Base-by-base conservation (phyloP, 2,888 invertebrate genomes). In the Calliphora vomitoria region DNA sequence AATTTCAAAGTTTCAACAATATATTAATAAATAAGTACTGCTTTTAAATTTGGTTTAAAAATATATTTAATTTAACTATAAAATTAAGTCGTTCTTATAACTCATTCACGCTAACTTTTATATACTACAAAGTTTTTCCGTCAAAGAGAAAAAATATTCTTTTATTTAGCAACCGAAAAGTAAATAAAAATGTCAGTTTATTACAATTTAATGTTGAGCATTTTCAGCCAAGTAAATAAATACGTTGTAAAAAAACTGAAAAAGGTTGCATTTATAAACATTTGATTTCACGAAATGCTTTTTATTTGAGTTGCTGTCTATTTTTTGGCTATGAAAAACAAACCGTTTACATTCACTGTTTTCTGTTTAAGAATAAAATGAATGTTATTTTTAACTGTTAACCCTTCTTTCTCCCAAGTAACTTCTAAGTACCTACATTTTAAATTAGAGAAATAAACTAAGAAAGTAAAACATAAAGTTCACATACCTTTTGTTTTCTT, bases 181-280 rank as follows among this genome's bases (percentile, higher is more conserved):
- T 58, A 66, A 82, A 69, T 38, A 35, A 82, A n/a, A 62, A 50
- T 20, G n/a, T 15, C 10, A 69, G 20, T 80, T 80, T 75, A 75
- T 75, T 80, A 75, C 72, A 72, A 80, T 60, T 53, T 60, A 62
- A 80, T 69, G 68, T 76, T 76, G 71, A 20, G 47, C 66, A 38
- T 74, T 79, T 72, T 31, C 25, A 69, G 62, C 20, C 55, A n/a
- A 62, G 55, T 35, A 79, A 15, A 44, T 44, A 44, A 11, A 11
- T n/a, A 15, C 1, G 44, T 1, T 58, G 15, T 15, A 55, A 55
- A 41, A 62, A 50, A 38, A 50, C 8, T 18, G 20, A 18, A 38
- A 25, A 64, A 35, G 31, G 44, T 25, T 25, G 15, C 25, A 0
- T 58, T 44, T 41, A 13, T 10, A 58, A 60, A 47, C 8, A 74